These are phyloP conservation scores for Macaca nemestrina DNA, from an alignment of 2,113 vertebrate genomes.

Conservation along the genomic window DNA sequence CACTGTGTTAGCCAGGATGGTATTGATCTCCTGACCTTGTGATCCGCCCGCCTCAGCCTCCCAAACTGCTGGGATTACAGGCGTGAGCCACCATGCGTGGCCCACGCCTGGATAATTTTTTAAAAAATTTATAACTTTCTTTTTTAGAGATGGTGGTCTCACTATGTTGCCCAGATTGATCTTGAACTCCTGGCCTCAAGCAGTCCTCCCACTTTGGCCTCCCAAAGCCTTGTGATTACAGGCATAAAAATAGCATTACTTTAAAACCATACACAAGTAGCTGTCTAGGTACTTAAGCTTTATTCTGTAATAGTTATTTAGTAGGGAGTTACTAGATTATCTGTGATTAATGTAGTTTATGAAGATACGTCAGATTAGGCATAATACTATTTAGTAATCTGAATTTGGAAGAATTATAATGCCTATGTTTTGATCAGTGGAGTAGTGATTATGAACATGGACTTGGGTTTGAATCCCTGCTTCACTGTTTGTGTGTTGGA, in stretches of 20 bases:
- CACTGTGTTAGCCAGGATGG: too few relatives aligned
- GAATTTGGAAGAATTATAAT: conserved; percentile 35
- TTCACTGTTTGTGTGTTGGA: neutral
- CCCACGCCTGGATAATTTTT: too few relatives aligned
- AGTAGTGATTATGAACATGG: neutral
- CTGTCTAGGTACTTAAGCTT: neutral
- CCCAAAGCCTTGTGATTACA: neutral
- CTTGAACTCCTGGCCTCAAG: neutral
- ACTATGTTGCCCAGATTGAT: neutral
- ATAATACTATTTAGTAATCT: neutral
- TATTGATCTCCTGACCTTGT: too few relatives aligned
- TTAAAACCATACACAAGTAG: neutral
- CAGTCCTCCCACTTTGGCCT: neutral
- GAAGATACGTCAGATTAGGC: neutral
- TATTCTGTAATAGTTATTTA: neutral
- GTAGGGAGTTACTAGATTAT: neutral
- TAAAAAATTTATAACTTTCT: too few relatives aligned
- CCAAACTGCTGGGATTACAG: too few relatives aligned
- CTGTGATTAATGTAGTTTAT: neutral
- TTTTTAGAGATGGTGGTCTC: too few relatives aligned
- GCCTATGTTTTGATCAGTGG: neutral
- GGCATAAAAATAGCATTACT: neutral
- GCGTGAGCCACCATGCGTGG: too few relatives aligned
- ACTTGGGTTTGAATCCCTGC: conserved; percentile 16
- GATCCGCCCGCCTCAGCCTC: too few relatives aligned